Base-by-base conservation (phyloP, 2,113 vertebrate species). In the Channa argus region DNA sequence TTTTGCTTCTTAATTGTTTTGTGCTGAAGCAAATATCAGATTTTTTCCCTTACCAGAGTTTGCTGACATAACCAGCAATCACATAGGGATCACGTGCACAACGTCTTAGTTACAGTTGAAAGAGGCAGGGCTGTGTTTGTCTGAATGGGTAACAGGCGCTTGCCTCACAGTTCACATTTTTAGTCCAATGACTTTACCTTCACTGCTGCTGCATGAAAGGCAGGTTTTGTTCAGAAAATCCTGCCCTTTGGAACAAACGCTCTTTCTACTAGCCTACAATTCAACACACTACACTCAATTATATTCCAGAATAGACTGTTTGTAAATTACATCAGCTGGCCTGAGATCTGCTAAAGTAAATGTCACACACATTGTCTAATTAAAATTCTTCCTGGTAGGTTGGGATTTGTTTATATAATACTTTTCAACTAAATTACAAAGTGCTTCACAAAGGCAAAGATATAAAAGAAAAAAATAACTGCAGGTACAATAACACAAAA, bases 171-270 rank as follows among this genome's bases (percentile, higher is more conserved):
- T 85, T 60, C 49, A 62, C 39, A 39, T 14, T 14, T 62, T 52
- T 68, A 59, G 86, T 82, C 84, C 38, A 55, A 14, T 88, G 86
- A 88, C 68, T 71, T 73, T 61, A 74, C 58, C 36, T 69, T 63
- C 34, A 36, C 15, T 52, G 67, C 45, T 63, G 63, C 33, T 11
- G 15, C 46, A 81, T 86, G 77, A 91, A 88, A 78, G 72, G 37
- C 33, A 51, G 64, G 59, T 66, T 86, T 75, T 88, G 84, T 87
- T 89, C 12, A 34, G 12, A 67, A 79, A 80, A 59, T 69, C 54
- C 53, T 61, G 15, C 7, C 1, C 8, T 44, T 68, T 79, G 66
- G 63, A 36, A 51, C 44, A 2, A 8, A 34, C 39, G 8, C 24
- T 50, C 45, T 46, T 37, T 9, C 49, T 14, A n/a, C 45, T 45